Base-by-base conservation (phyloP, 2,797 vertebrate species). In the Danio kyathit region DNA sequence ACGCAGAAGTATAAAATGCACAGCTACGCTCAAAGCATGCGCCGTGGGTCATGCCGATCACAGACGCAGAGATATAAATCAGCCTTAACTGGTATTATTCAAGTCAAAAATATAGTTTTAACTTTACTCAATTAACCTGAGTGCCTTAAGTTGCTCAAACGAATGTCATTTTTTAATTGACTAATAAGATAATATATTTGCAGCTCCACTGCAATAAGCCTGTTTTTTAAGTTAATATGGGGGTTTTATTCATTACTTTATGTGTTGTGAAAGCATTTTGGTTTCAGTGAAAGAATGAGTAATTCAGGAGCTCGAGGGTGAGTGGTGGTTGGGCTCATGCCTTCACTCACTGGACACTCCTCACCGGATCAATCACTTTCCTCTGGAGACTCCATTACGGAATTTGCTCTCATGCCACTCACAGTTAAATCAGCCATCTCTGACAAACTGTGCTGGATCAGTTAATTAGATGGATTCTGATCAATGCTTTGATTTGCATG, bases 391-490 rank as follows among this genome's bases (percentile, higher is more conserved):
- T 85, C 77, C 64, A 81, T 87, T 76, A 82, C 73, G 43, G 80
- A 77, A 81, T 66, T 57, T 66, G 46, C 74, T 67, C 60, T 77
- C 59, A 46, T n/a, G 41, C 12, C 65, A 60, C 71, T 75, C 48
- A 84, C 21, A 11, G 77, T 78, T 82, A 81, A 81, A 76, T 74
- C 48, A 57, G 66, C 64, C 75, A 64, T 73, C 64, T 76, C 48
- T 84, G 80, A 86, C 82, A 72, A 70, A 74, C 49, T 65, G 70
- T 40, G 70, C 19, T 73, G 48, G 63, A 84, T 80, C 76, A 70
- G 79, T 86, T 79, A 83, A 74, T 82, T 80, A 71, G 73, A 83
- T 82, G 85, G 82, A 79, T 80, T 66, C 9, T 51, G 80, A 75
- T 83, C 84, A 79, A 83, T 84, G 74, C 75, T 77, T 63, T 60